A percentile compares a stretch with the other conserved stretches of the same genome.
These are phyloP conservation scores for Cloeon dipterum DNA, from an alignment of 2,888 invertebrate genomes.

Conservation along the genomic window DNA sequence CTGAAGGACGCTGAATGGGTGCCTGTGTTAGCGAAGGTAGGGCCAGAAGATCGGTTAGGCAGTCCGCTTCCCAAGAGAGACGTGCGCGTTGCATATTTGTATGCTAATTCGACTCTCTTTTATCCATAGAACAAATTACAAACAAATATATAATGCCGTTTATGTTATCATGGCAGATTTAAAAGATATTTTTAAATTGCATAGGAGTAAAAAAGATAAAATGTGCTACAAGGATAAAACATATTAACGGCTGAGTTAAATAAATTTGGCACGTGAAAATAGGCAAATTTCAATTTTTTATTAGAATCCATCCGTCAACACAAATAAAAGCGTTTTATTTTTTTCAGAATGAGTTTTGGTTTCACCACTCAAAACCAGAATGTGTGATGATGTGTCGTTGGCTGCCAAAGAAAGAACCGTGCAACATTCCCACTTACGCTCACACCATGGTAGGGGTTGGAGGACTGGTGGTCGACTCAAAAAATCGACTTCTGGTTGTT, in stretches of 20 bases:
- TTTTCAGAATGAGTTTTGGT: slow-evolving; percentile 52
- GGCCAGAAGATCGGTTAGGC: too few relatives aligned
- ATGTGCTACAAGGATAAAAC: too few relatives aligned
- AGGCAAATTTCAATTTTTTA: neutral
- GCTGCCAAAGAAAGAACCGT: slow-evolving; percentile 34
- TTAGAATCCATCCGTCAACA: too few relatives aligned
- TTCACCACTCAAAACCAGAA: slow-evolving; percentile 62
- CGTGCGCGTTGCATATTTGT: too few relatives aligned
- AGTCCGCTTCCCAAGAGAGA: too few relatives aligned
- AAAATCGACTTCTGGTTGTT: slow-evolving; percentile 56
- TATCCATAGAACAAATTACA: neutral
- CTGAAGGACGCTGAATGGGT: slow-evolving; percentile 48
- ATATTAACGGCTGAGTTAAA: too few relatives aligned
- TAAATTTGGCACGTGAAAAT: too few relatives aligned
- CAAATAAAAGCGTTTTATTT: slow-evolving; percentile 1
- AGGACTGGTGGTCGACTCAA: slow-evolving; percentile 58
- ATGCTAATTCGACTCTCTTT: neutral
- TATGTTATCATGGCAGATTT: too few relatives aligned
- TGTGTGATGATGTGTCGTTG: slow-evolving; percentile 64
- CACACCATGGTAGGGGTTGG: slow-evolving; percentile 70
- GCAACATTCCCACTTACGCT: slow-evolving; percentile 51
- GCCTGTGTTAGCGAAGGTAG: slow-evolving; percentile 47
- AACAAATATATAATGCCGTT: too few relatives aligned
- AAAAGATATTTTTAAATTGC: too few relatives aligned
- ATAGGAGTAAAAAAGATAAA: too few relatives aligned